Conservation (phyloP, 2,888 invertebrate species). For the Chromoteleia sp. region DNA sequence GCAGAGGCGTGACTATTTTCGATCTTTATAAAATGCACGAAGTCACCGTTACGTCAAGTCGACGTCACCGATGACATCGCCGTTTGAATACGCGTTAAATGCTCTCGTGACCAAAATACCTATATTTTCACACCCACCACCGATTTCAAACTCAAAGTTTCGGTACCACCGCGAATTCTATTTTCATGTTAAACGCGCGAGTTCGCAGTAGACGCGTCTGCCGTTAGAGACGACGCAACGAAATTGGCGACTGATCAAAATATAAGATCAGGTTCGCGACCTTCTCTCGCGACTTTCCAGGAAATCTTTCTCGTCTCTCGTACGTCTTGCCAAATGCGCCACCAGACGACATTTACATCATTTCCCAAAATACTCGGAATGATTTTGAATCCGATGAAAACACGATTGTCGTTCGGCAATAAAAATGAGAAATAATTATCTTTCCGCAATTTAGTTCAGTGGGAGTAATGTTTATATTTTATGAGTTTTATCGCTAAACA, state of each 20-base stretch:
- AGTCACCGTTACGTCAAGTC: constrained; percentile 36
- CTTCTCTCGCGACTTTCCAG: constrained; percentile 51
- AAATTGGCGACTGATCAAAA: constrained; percentile 53
- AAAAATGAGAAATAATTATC: no score
- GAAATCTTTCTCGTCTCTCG: constrained; percentile 24
- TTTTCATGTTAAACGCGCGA: constrained; percentile 20
- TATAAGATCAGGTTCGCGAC: constrained; percentile 55
- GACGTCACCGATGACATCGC: constrained; percentile 39
- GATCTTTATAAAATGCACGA: constrained; percentile 4
- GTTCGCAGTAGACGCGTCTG: constrained; percentile 43
- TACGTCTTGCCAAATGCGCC: constrained; percentile 50
- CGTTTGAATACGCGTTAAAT: constrained; percentile 22
- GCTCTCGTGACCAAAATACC: constrained; percentile 39
- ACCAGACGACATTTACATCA: constrained; percentile 18
- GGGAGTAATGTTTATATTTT: no score
- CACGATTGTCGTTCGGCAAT: background rate
- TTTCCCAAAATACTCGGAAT: constrained; percentile 34
- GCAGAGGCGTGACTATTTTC: constrained; percentile 10
- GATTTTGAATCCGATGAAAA: constrained; percentile 16
- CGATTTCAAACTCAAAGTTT: background rate
- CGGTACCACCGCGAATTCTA: constrained; percentile 17
- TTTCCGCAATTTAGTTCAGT: no score
- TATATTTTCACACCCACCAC: background rate
- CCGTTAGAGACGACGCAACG: constrained; percentile 41
- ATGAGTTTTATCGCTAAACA: no score